phyloP scores from a whole-genome alignment of 2,888 invertebrate species.

The Melipona bicolor region DNA sequence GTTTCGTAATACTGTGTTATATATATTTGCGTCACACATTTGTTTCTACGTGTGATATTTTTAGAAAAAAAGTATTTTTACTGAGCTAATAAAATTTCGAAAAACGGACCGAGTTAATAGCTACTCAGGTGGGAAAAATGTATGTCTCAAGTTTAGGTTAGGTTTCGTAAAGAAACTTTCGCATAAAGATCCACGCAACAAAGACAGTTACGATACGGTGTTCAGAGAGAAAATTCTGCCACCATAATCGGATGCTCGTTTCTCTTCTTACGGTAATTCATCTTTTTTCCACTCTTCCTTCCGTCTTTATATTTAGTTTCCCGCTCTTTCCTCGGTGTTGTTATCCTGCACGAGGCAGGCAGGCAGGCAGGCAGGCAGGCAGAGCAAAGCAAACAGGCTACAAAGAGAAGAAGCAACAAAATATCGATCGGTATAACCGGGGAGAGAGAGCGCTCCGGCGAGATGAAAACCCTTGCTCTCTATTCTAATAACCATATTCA shows the following conservation, averaged over 20 bases:
- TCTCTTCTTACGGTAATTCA: neutral
- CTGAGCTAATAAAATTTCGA: neutral
- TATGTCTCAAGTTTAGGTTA: neutral
- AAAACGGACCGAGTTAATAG: neutral
- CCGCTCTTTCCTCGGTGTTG: neutral
- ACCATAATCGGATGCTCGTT: neutral
- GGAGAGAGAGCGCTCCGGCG: neutral
- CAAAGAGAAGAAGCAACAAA: neutral
- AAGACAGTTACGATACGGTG: neutral
- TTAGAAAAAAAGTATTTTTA: too few relatives aligned
- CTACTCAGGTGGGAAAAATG: neutral
- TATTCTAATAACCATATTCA: slow-evolving; percentile 11
- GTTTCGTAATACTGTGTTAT: neutral
- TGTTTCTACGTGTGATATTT: neutral
- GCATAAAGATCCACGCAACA: neutral
- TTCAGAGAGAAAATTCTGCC: neutral
- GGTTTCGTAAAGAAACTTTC: neutral
- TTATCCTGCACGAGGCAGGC: too few relatives aligned
- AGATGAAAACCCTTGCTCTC: neutral
- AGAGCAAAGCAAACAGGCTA: neutral
- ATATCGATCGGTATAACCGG: neutral
- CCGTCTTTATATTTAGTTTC: neutral
- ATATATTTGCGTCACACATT: neutral
- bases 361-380: neutral
- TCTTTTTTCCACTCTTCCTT: neutral